Evolutionary conservation across 1,140 invertebrate genomes (phyloP).

Genomic region (Nylanderia fulva): DNA sequence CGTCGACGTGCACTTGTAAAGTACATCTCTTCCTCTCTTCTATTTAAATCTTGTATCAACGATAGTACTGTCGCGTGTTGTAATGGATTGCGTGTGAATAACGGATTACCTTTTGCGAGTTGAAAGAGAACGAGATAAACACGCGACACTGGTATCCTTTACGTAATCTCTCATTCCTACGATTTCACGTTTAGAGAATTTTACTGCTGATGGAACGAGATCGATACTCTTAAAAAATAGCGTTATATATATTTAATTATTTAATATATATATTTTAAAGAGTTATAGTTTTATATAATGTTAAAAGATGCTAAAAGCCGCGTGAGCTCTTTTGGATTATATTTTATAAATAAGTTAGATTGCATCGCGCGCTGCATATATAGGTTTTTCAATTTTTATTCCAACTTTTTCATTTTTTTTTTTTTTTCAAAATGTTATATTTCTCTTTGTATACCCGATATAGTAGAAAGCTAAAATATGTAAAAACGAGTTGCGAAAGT

Average conservation of each 20-base stretch:
- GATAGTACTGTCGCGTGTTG: neutral
- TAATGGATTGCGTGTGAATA: conserved; percentile 26
- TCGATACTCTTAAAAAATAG: neutral
- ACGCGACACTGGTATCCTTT: neutral
- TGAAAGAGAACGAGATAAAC: neutral
- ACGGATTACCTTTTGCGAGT: neutral
- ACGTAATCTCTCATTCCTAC: conserved; percentile 1
- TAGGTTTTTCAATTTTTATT: neutral
- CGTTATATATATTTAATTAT: conserved; percentile 17
- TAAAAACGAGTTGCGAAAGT: neutral
- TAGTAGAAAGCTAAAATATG: neutral
- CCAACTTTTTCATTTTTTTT: too few relatives aligned
- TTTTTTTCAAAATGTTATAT: neutral
- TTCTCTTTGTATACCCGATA: neutral
- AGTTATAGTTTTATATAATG: conserved; percentile 3
- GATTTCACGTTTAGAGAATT: conserved; percentile 9
- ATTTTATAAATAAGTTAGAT: conserved; percentile 24
- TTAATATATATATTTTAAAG: conserved; percentile 19
- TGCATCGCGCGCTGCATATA: neutral
- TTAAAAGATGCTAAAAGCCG: conserved; percentile 13
- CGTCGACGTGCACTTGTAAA: conserved; percentile 31
- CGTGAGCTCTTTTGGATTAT: neutral
- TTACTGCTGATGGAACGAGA: neutral
- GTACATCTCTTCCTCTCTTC: neutral
- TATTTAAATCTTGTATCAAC: conserved; percentile 1